Conservation (phyloP, 1,140 invertebrate genomes). For the Dendrolimus kikuchii region DNA sequence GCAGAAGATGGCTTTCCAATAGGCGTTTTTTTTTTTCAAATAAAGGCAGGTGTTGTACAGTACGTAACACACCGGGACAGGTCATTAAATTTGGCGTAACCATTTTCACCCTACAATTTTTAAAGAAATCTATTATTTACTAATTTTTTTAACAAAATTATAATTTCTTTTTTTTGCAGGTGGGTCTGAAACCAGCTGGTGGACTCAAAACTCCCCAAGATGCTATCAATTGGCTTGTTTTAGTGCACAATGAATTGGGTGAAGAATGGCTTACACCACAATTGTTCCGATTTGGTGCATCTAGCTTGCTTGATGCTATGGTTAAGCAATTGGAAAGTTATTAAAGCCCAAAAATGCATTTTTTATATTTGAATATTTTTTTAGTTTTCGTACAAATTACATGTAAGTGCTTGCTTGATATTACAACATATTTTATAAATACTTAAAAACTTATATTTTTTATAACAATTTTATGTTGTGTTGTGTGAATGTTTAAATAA, state of each 20-base stretch:
- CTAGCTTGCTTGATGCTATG: slow-evolving; percentile 88
- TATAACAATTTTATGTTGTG: too few species aligned
- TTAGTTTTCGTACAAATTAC: too few species aligned
- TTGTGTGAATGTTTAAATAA: too few species aligned
- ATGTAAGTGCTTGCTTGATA: too few species aligned
- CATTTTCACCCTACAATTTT: not conserved
- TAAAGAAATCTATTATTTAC: slow-evolving; percentile 1
- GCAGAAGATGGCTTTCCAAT: too few species aligned
- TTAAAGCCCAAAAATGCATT: not conserved
- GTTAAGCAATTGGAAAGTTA: slow-evolving; percentile 51
- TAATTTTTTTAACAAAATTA: not conserved
- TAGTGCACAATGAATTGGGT: slow-evolving; percentile 91
- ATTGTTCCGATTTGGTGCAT: slow-evolving; percentile 96
- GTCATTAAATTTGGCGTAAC: not conserved
- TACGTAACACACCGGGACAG: too few species aligned
- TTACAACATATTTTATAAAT: too few species aligned
- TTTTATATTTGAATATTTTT: not conserved
- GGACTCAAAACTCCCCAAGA: slow-evolving; percentile 92
- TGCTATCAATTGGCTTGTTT: slow-evolving; percentile 88
- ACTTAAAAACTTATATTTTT: too few species aligned
- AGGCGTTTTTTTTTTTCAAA: too few species aligned
- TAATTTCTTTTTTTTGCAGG: slow-evolving; percentile 68
- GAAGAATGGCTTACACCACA: slow-evolving; percentile 87
- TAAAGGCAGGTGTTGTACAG: too few species aligned
- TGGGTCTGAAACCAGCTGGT: slow-evolving; percentile 98